Base-by-base conservation (phyloP, 1,140 invertebrate genomes). In the Globodera rostochiensis region DNA sequence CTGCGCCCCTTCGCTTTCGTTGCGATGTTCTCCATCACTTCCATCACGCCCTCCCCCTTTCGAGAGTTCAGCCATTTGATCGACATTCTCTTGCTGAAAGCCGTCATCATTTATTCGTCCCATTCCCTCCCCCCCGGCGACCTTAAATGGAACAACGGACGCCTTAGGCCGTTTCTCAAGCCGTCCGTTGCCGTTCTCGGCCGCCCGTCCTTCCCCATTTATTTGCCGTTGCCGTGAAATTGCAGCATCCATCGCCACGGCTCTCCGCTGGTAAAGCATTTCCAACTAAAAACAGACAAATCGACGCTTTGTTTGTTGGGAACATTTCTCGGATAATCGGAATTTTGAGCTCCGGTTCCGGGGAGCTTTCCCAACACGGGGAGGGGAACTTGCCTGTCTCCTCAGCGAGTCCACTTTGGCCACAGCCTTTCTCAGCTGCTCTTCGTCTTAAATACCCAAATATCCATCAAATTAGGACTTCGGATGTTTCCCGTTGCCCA, bases 71-170 rank as follows among this genome's bases (percentile, higher is more conserved):
- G n/a, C 13, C n/a, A n/a, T 64, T 64, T 15, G 60, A 64, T n/a
- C 60, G 13, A 13, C 60, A 64, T n/a, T n/a, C 60, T n/a, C n/a
- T 64, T 64, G 13, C 60, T 64, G 2, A 64, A 64, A 2, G n/a
- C 60, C n/a, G 1, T 64, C 60, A 15, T n/a, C 1, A 13, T n/a
- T 64, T 64, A 2, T 71, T 19, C 25, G 21, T 71, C 46, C 4
- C 66, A 9, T 1, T 11, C 69, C 46, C n/a, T 2, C 21, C 69
- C 69, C 25, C 53, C 74, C 36, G 6, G 5, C 74, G n/a, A 87
- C 83, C 53, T 85, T 80, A 69, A 85, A 85, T 21, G 84, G 84
- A 19, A 64, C 86, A 50, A 85, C 75, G 46, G 81, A 84, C 36
- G 84, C 84, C 76, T 85, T 80, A 60, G 85, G 84, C 46, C 84